Evolutionary conservation across 2,113 vertebrate species (phyloP), one percentile per base, ranked within the genome.

Genomic region (Chaetodon auriga): DNA sequence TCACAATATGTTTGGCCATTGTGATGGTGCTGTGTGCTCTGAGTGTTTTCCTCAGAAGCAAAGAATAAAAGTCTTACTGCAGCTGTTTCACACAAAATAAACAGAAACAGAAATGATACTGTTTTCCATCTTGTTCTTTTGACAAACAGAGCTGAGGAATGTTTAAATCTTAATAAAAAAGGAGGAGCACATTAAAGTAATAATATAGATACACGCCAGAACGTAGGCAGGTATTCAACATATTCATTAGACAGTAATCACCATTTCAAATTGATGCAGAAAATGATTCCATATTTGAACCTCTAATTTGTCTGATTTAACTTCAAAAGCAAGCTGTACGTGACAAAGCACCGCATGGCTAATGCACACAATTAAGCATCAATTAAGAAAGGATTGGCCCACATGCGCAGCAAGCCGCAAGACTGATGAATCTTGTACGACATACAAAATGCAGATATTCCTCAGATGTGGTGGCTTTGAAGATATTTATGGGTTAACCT

Each of bases 221-320:
- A 35, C 36, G 11, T 48, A 70, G 16, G 45, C 51, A 58, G 58
- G 15, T n/a, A 66, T 65, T 72, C 36, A 68, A 38, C 69, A 75
- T 23, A 55, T 75, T 90, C 58, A 81, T 84, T 55, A 75, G 36
- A 21, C 55, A 55, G 51, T 87, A 78, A 87, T 81, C 68, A 72
- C 43, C 46, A 51, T 87, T 77, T 86, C 70, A 82, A 76, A 85
- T 81, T 62, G 2, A 84, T 7, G 82, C 75, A 89, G 65, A 75
- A 82, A 82, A 78, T 54, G 18, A 78, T 58, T 72, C 43, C 61
- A 54, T 80, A 85, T 69, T 82, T 61, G 43, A 87, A 84, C 66
- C 76, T 85, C 55, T 58, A 70, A 87, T 89, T 87, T 80, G 55
- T 82, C 68, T 80, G 38, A 85, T 87, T 87, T 82, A 45, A 76